Evolutionary conservation across 1,140 invertebrate species (phyloP).

Genomic region (Achroia grisella): DNA sequence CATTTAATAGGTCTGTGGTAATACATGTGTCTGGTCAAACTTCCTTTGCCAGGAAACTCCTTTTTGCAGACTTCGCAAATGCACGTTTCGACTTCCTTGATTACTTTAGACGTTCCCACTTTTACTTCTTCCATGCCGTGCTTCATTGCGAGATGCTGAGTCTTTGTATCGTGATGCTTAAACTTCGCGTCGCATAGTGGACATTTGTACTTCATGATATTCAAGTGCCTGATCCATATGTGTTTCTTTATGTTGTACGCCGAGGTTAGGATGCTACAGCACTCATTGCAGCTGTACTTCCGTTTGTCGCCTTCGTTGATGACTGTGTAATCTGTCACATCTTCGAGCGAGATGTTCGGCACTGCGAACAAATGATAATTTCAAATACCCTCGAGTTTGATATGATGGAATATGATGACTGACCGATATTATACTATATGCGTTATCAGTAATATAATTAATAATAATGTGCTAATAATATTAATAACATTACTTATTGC

Average conservation of each 20-base stretch:
- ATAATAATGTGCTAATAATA: too few relatives aligned
- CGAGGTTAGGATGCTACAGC: not conserved
- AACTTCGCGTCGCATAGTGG: not conserved
- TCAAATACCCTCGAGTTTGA: too few relatives aligned
- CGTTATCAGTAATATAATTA: too few relatives aligned
- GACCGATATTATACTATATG: too few relatives aligned
- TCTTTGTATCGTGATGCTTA: not conserved
- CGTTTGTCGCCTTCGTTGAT: not conserved
- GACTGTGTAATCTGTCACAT: not conserved
- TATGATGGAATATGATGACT: too few relatives aligned
- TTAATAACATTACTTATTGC: too few relatives aligned
- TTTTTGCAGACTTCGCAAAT: slow-evolving; percentile 3
- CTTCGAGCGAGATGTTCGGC: not conserved
- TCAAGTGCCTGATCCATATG: not conserved
- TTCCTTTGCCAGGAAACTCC: not conserved
- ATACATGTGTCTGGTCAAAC: not conserved
- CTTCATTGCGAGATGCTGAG: not conserved
- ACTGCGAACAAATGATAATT: not conserved
- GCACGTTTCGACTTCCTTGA: not conserved
- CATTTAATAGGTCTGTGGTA: slow-evolving; percentile 1
- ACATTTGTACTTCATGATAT: not conserved
- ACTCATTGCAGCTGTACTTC: not conserved
- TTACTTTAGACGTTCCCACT: not conserved
- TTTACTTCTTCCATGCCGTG: not conserved
- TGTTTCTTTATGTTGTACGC: not conserved